Evolutionary conservation across 2,113 vertebrate species (phyloP).

Genomic region (Leiothrix lutea): DNA sequence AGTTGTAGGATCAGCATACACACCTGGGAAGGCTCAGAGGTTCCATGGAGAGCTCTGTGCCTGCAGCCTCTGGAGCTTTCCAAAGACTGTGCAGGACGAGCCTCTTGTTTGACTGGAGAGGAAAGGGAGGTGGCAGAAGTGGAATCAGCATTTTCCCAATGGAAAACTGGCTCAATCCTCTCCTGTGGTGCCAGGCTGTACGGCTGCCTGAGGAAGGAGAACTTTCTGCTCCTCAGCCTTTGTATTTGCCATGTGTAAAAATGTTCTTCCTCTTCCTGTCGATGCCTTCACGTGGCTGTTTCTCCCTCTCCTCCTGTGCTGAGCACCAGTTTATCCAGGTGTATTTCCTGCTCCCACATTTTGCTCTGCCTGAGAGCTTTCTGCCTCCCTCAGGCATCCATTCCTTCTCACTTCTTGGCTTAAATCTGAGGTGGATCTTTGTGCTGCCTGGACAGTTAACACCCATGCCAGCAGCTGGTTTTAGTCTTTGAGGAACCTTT

Average conservation of each 20-base stretch:
- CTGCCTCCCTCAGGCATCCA: neutral
- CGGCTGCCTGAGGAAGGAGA: neutral
- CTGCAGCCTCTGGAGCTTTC: neutral
- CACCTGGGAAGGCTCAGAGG: neutral
- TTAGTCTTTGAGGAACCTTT: neutral
- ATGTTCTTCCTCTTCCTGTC: no score
- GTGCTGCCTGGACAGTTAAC: neutral
- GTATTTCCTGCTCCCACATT: rapidly evolving
- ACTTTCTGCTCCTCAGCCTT: neutral
- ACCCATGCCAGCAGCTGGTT: neutral
- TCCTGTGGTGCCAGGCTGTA: neutral
- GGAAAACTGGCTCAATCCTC: neutral
- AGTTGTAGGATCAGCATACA: neutral
- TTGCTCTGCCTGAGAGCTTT: neutral
- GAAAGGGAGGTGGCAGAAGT: rapidly evolving
- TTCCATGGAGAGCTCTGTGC: neutral
- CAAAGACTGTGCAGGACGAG: rapidly evolving
- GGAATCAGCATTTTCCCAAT: rapidly evolving
- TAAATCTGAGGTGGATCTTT: neutral
- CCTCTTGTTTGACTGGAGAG: neutral
- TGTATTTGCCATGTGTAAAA: rapidly evolving
- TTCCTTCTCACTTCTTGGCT: neutral
- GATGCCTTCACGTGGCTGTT: rapidly evolving
- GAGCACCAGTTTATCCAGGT: neutral
- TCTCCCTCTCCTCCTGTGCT: neutral